Evolutionary conservation across 2,888 invertebrate genomes (phyloP).

Genomic region (Andricus curvator): DNA sequence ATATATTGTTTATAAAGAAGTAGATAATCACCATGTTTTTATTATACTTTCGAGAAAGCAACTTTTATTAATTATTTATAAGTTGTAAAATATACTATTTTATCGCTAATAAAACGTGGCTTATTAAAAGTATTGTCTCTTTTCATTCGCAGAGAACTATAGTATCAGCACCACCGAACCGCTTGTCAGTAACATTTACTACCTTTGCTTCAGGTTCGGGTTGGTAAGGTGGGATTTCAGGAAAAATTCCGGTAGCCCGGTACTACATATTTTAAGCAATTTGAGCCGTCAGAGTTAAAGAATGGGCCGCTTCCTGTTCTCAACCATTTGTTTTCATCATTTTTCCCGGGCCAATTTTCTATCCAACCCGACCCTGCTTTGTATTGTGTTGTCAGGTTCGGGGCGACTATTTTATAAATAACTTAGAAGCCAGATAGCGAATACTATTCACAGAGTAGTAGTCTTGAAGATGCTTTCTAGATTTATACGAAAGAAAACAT

Average conservation of each 20-base stretch:
- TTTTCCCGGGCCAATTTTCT: too few relatives aligned
- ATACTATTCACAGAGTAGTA: conserved; percentile 22
- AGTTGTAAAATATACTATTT: conserved; percentile 76
- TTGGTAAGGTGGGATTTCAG: too few relatives aligned
- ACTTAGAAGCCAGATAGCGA: conserved; percentile 17
- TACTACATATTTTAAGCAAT: too few relatives aligned
- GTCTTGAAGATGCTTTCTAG: conserved; percentile 14
- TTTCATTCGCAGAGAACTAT: conserved; percentile 15
- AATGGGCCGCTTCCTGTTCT: too few relatives aligned
- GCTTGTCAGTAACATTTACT: conserved; percentile 39
- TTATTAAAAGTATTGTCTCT: conserved; percentile 60
- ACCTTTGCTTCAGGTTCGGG: conserved; percentile 1
- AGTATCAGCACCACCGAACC: neutral
- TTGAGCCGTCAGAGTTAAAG: too few relatives aligned
- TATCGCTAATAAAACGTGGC: conserved; percentile 73
- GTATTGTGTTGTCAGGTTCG: neutral
- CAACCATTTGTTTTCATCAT: too few relatives aligned
- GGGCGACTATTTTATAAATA: conserved; percentile 11
- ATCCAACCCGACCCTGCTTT: too few relatives aligned
- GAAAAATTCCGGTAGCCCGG: too few relatives aligned
- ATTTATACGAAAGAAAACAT: conserved; percentile 4
- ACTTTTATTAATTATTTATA: conserved; percentile 75
- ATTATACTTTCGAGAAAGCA: conserved; percentile 61
- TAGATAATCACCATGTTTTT: conserved; percentile 31
- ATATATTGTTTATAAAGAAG: conserved; percentile 41